Evolutionary conservation across 2,113 vertebrate species (phyloP).

Genomic region (Hiodon tergisus): DNA sequence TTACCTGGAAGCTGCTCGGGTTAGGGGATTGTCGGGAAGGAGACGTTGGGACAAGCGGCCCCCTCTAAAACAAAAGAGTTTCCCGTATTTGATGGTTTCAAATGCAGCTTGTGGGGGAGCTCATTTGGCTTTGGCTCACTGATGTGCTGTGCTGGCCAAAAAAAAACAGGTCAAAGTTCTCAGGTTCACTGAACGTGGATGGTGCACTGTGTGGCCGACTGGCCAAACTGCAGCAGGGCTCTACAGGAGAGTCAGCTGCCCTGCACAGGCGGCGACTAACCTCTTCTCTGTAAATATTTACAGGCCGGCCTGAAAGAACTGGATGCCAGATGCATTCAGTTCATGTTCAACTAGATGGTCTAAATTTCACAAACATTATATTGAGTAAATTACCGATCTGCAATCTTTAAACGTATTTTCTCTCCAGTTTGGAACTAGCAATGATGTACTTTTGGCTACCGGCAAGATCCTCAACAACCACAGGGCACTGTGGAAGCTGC

Average conservation of each 20-base stretch:
- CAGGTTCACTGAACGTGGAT: not conserved
- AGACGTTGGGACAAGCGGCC: not conserved
- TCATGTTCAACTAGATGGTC: no score
- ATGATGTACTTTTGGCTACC: no score
- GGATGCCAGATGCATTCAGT: no score
- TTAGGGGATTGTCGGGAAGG: not conserved
- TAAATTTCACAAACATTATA: no score
- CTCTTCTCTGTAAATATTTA: no score
- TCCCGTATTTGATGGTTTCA: conserved; percentile 11
- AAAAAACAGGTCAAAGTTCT: conserved; percentile 1
- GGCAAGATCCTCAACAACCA: no score
- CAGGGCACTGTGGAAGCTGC: no score
- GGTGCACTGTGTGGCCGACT: no score
- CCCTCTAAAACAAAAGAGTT: not conserved
- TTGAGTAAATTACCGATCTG: no score
- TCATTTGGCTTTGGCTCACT: conserved; percentile 1
- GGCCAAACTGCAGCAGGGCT: not conserved
- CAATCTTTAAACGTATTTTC: no score
- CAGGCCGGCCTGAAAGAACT: no score
- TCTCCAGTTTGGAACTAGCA: no score
- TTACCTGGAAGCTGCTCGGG: not conserved
- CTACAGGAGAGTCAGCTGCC: not conserved
- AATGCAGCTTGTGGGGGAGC: conserved; percentile 8
- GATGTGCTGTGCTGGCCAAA: not conserved
- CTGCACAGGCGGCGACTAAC: not conserved